Percentiles rank a stretch among this genome's conserved stretches.
phyloP scores from a whole-genome alignment of 2,113 vertebrate species.

The Gadus chalcogrammus region DNA sequence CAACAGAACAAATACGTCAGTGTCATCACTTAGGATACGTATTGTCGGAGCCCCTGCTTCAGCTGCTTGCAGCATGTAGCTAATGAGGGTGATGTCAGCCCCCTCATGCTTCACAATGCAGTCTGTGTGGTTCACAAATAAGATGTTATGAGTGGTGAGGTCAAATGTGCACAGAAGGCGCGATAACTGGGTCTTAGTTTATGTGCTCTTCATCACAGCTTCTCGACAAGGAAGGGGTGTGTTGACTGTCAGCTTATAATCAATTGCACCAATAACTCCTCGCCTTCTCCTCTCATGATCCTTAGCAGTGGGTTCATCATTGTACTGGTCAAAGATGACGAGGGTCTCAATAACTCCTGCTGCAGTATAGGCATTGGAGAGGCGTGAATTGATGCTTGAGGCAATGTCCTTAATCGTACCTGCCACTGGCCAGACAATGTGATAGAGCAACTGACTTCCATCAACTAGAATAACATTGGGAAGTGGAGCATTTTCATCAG shows the following conservation, averaged over 20 bases:
- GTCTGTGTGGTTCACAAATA: slow-evolving; percentile 15
- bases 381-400: slow-evolving; percentile 12
- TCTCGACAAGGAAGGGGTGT: slow-evolving; percentile 9
- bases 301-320: slow-evolving; percentile 15
- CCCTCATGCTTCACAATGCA: slow-evolving; percentile 13
- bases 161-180: too few relatives aligned
- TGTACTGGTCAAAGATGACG: slow-evolving; percentile 17
- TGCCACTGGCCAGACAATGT: slow-evolving; percentile 4
- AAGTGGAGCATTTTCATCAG: slow-evolving; percentile 1
- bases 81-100: slow-evolving; percentile 16
- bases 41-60: too few relatives aligned
- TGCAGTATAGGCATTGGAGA: slow-evolving; percentile 9
- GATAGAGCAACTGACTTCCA: slow-evolving; percentile 1
- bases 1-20: too few relatives aligned
- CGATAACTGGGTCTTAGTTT: too few relatives aligned
- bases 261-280: slow-evolving; percentile 7
- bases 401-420: slow-evolving; percentile 9
- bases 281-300: slow-evolving; percentile 15
- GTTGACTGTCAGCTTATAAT: slow-evolving; percentile 15
- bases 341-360: slow-evolving; percentile 7
- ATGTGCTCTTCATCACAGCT: neutral
- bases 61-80: slow-evolving; percentile 9
- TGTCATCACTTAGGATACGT: too few relatives aligned
- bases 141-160: slow-evolving; percentile 2
- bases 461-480: slow-evolving; percentile 8